Conservation (phyloP, 2,888 invertebrate genomes). For the Chloromyia formosa region DNA sequence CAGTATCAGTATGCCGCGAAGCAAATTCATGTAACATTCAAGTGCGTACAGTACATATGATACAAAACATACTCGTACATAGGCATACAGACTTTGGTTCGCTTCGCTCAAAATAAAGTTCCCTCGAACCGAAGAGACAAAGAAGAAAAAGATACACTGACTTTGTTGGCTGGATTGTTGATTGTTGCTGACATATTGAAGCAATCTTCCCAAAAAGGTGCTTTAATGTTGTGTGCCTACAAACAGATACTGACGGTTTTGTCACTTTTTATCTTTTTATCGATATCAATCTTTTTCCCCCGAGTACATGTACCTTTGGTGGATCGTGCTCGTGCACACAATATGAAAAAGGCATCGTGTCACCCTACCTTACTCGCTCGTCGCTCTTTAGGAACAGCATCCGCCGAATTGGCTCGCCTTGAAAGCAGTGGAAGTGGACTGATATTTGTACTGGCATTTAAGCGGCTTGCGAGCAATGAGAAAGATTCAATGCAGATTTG, state of each 20-base stretch:
- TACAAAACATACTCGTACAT: too few species aligned
- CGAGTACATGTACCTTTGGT: slow-evolving; percentile 2
- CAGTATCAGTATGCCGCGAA: not conserved
- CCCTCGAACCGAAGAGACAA: not conserved
- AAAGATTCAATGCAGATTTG: not conserved
- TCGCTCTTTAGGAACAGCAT: too few species aligned
- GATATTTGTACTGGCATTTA: not conserved
- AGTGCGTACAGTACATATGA: slow-evolving; percentile 31
- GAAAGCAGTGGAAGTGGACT: too few species aligned
- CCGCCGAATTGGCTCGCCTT: too few species aligned
- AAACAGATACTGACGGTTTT: not conserved
- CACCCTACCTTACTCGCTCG: not conserved
- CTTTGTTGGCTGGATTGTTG: not conserved
- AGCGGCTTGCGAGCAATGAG: not conserved
- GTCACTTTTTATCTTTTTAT: slow-evolving; percentile 13
- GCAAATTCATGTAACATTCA: slow-evolving; percentile 21
- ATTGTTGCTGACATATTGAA: not conserved
- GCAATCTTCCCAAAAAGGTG: slow-evolving; percentile 1
- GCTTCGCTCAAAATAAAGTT: slow-evolving; percentile 5
- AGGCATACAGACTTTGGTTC: not conserved
- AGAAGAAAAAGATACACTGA: slow-evolving; percentile 16
- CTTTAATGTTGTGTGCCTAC: not conserved
- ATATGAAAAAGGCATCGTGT: too few species aligned
- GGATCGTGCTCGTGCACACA: too few species aligned
- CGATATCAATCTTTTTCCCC: slow-evolving; percentile 23